A percentile compares a stretch with the other conserved stretches of the same genome.
Evolutionary conservation across 2,888 invertebrate genomes (phyloP).

Genomic region (Baronia brevicornis): DNA sequence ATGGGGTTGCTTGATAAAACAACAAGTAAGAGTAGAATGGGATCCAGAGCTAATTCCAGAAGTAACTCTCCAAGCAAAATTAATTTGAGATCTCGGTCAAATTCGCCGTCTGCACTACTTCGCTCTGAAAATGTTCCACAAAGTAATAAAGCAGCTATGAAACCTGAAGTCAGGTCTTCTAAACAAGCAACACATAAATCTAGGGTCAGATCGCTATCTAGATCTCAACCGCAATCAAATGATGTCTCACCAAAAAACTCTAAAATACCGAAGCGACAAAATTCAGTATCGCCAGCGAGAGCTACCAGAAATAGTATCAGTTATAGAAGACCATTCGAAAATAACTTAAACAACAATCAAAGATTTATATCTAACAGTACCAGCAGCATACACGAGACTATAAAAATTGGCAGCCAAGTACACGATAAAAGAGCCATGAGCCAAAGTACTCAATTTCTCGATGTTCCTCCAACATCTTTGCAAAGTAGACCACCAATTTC

Average conservation of each 20-base stretch:
- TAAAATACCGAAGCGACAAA: conserved; percentile 66
- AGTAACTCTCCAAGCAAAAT: conserved; percentile 59
- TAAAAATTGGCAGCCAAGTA: conserved; percentile 52
- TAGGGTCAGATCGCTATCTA: conserved; percentile 48
- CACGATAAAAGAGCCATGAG: conserved; percentile 55
- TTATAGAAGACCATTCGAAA: conserved; percentile 37
- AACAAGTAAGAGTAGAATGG: conserved; percentile 35
- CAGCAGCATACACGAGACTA: conserved; percentile 65
- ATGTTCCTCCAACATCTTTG: conserved; percentile 49
- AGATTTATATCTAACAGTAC: conserved; percentile 66
- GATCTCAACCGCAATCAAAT: conserved; percentile 64
- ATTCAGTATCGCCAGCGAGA: conserved; percentile 59
- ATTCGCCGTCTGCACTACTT: conserved; percentile 56
- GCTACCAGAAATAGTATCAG: conserved; percentile 29
- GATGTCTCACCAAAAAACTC: conserved; percentile 67
- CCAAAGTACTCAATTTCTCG: conserved; percentile 60
- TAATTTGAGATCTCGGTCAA: conserved; percentile 57
- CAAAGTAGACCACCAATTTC: conserved; percentile 68
- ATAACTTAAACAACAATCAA: conserved; percentile 46
- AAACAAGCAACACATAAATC: conserved; percentile 53
- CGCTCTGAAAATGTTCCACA: conserved; percentile 43
- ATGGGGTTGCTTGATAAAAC: conserved; percentile 59
- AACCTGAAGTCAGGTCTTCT: conserved; percentile 36
- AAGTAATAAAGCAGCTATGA: conserved; percentile 40
- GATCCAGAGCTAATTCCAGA: conserved; percentile 47